Base-by-base conservation (phyloP, 2,888 invertebrate species). In the Polymixis lichenea region DNA sequence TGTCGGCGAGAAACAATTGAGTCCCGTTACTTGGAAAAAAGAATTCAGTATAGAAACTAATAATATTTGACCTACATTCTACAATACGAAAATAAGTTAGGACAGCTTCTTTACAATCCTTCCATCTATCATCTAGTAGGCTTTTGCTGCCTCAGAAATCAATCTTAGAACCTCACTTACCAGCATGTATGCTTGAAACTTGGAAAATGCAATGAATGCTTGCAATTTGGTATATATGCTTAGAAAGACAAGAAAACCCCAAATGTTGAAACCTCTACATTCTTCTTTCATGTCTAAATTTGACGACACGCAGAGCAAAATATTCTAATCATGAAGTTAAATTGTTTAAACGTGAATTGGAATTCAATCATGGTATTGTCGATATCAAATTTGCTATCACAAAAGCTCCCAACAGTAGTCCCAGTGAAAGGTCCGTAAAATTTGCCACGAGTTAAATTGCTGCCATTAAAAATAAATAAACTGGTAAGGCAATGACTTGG, bases 401-500 rank as follows among this genome's bases (percentile, higher is more conserved):
- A 74, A 60, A 81, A 77, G 80, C 83, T 65, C 77, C 80, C 67
- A 86, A 86, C 79, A 82, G 80, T 80, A 78, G 72, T 72, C 75
- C 86, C 86, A 94, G 95, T 95, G 94, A 95, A 95, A 95, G 94
- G 93, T 92, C 92, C 85, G 89, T 90, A 89, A 91, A 89, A 89
- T 90, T 89, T 91, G 93, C 93, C 89, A 92, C 91, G 90, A 94
- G 90, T 90, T 90, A 89, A 90, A 91, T 90, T 88, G 91, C 89
- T 87, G 91, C 91, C 91, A 93, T 93, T 94, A 94, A 94, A 94
- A 94, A 93, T 92, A 94, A 94, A 89, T 89, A 89, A 84, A 93
- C 92, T 93, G 91, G 91, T 90, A 91, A 95, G 93, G 91, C 95
- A 94, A 95, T 94, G 95, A 95, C 95, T 95, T 93, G 93, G 92